These are phyloP conservation scores for Ochropacha duplaris DNA, from an alignment of 2,888 invertebrate species.

Conservation along the genomic window DNA sequence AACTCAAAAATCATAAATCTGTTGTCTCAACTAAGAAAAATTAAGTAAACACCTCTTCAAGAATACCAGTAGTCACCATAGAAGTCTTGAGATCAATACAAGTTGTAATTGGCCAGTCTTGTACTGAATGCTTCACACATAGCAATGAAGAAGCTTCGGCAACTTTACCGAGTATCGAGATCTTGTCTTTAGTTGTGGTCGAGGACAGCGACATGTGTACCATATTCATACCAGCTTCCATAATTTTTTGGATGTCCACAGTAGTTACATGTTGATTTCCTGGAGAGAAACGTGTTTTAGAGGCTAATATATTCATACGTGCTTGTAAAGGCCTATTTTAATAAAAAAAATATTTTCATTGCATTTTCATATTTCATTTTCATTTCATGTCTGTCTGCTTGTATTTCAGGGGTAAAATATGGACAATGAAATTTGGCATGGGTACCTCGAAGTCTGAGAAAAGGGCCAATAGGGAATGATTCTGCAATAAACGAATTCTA, in stretches of 20 bases:
- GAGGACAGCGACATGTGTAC: conserved; percentile 54
- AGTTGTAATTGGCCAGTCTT: conserved; percentile 87
- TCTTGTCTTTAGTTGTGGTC: conserved; percentile 47
- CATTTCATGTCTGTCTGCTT: too few species aligned
- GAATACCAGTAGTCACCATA: conserved; percentile 88
- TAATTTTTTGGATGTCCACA: conserved; percentile 70
- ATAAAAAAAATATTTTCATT: too few species aligned
- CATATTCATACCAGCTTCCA: conserved; percentile 76
- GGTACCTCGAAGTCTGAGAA: too few species aligned
- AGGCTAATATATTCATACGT: too few species aligned
- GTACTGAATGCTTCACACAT: conserved; percentile 77
- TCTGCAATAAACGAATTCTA: too few species aligned
- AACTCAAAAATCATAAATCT: too few species aligned
- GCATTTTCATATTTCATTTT: too few species aligned
- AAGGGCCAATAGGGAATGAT: too few species aligned
- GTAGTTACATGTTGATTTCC: conserved; percentile 41
- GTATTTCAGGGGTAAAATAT: too few species aligned
- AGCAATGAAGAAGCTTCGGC: conserved; percentile 69
- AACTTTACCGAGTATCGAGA: conserved; percentile 53
- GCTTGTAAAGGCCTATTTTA: too few species aligned
- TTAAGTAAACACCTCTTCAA: conserved; percentile 37
- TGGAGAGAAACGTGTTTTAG: conserved; percentile 15
- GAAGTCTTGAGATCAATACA: conserved; percentile 93
- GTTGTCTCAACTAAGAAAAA: background rate
- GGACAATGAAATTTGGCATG: too few species aligned